phyloP scores from a whole-genome alignment of 2,113 vertebrate genomes.

The Cricetomys ansorgei region DNA sequence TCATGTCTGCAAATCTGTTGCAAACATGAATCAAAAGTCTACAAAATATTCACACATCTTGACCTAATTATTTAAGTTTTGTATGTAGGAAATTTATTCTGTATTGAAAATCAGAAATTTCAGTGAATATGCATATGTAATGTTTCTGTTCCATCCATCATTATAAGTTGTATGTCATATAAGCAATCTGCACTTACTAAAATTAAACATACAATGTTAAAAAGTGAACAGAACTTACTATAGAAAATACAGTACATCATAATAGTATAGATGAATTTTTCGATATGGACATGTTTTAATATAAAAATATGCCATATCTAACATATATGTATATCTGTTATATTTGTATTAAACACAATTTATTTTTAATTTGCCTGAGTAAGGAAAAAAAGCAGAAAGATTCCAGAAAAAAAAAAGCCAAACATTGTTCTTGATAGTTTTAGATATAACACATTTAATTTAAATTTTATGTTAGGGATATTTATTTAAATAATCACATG shows the following conservation, averaged over 20 bases:
- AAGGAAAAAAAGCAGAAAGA: neutral
- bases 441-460: neutral
- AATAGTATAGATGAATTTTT: neutral
- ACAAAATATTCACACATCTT: neutral
- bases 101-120: neutral
- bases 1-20: slow-evolving; percentile 1
- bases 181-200: neutral
- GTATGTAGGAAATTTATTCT: neutral
- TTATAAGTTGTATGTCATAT: neutral
- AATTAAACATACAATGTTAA: neutral
- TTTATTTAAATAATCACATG: neutral
- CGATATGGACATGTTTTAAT: no score
- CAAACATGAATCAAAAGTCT: slow-evolving; percentile 18
- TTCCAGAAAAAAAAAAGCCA: neutral
- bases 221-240: neutral
- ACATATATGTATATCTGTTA: neutral
- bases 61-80: slow-evolving; percentile 19
- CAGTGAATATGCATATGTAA: neutral
- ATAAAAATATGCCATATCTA: neutral
- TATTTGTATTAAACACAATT: neutral
- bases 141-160: neutral
- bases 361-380: neutral
- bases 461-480: neutral
- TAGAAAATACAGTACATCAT: neutral
- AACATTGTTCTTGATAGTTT: neutral